Evolutionary conservation across 2,797 vertebrate species (phyloP).

Genomic region (Nyctibius grandis): DNA sequence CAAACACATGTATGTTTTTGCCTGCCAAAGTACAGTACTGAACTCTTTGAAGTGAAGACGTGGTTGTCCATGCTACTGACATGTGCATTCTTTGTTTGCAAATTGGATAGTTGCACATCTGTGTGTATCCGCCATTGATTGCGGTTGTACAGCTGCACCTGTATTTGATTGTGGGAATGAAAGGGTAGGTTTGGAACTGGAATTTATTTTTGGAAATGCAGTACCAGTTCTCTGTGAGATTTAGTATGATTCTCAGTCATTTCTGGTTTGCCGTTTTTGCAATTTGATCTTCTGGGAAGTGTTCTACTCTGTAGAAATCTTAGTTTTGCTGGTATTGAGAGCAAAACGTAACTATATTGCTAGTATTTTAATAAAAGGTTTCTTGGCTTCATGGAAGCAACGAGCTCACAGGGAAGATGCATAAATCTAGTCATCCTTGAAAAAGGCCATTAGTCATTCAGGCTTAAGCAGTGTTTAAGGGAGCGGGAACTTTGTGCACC

Average conservation of each 20-base stretch:
- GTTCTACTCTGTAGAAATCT: not conserved
- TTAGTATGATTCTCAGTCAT: not conserved
- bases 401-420: not conserved
- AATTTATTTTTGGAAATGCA: constrained; percentile 22
- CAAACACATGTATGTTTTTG: constrained; percentile 55
- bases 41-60: constrained; percentile 58
- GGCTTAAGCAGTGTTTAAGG: not conserved
- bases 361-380: constrained; percentile 4
- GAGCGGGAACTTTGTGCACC: not conserved
- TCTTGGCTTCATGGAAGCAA: not conserved
- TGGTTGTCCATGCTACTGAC: constrained; percentile 17
- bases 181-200: not conserved
- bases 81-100: constrained; percentile 35
- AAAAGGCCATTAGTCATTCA: constrained; percentile 25
- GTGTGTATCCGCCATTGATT: constrained; percentile 23
- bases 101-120: constrained; percentile 36
- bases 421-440: constrained; percentile 20
- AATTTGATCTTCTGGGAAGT: constrained; percentile 10
- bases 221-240: not conserved
- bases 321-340: not conserved
- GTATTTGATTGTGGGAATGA: constrained; percentile 41
- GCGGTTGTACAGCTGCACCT: constrained; percentile 1
- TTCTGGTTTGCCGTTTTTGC: not conserved
- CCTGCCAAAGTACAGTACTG: constrained; percentile 36
- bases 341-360: not conserved